phyloP scores from a whole-genome alignment of 2,888 invertebrate genomes.

The Tenthredo mesomela region DNA sequence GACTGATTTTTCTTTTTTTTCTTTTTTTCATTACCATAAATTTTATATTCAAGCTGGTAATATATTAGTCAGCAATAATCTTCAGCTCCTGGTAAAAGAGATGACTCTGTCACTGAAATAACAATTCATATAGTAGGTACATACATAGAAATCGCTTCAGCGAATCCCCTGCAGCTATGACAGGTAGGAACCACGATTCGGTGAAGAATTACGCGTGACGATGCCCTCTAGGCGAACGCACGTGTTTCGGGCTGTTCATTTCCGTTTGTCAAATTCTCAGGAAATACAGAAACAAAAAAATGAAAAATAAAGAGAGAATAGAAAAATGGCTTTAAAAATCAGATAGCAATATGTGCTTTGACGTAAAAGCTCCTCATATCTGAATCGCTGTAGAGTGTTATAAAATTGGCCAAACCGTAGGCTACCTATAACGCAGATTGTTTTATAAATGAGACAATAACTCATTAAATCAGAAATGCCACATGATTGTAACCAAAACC shows the following conservation, averaged over 20 bases:
- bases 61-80: not conserved
- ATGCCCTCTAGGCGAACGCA: not conserved
- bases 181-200: not conserved
- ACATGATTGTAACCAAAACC: not conserved
- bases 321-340: not conserved
- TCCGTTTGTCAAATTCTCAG: not conserved
- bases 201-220: not conserved
- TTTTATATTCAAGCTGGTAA: not conserved
- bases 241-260: not conserved
- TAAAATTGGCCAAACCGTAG: not conserved
- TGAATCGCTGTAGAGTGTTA: not conserved
- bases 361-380: not conserved
- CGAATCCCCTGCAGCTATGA: not conserved
- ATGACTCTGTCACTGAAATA: not conserved
- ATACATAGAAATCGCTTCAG: not conserved
- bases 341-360: not conserved
- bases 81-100: not conserved
- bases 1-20: not conserved
- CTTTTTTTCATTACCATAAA: not conserved
- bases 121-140: not conserved
- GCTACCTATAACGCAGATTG: not conserved
- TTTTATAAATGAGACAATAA: not conserved
- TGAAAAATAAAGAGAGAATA: not conserved
- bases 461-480: not conserved
- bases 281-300: not conserved